Conservation (phyloP, 92 coral and sea anemone species). For the Virgularia gustaviana region DNA sequence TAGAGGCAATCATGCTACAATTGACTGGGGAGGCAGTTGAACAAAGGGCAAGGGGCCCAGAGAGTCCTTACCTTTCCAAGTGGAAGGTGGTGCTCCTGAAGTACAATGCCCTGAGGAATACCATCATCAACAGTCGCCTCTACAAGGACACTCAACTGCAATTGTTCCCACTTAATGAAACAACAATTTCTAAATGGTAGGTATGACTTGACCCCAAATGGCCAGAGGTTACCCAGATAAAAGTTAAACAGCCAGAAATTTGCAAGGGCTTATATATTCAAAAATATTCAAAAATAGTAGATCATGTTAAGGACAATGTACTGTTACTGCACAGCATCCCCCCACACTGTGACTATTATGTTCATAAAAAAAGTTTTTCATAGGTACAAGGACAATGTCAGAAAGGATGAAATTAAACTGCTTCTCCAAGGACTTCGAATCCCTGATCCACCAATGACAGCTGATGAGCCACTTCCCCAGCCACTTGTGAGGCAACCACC, state of each 20-base stretch:
- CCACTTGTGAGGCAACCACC: background rate
- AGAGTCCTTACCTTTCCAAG: slow-evolving; percentile 30
- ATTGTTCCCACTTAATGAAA: slow-evolving; percentile 35
- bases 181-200: slow-evolving; percentile 36
- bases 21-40: slow-evolving; percentile 14
- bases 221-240: too few relatives aligned
- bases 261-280: background rate
- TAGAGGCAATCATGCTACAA: slow-evolving; percentile 28
- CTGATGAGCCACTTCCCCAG: background rate
- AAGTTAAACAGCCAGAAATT: too few relatives aligned
- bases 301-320: too few relatives aligned
- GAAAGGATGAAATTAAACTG: slow-evolving; percentile 28
- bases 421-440: slow-evolving; percentile 37
- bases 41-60: background rate
- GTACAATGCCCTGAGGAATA: slow-evolving; percentile 27
- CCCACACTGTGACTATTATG: background rate
- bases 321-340: background rate
- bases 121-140: slow-evolving; percentile 22
- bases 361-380: background rate
- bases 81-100: slow-evolving; percentile 42
- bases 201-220: background rate
- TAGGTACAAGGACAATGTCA: slow-evolving; percentile 37
- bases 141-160: slow-evolving; percentile 7
- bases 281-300: background rate
- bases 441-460: background rate